Evolutionary conservation across 2,113 vertebrate species (phyloP).

Genomic region (Sylvietta virens): DNA sequence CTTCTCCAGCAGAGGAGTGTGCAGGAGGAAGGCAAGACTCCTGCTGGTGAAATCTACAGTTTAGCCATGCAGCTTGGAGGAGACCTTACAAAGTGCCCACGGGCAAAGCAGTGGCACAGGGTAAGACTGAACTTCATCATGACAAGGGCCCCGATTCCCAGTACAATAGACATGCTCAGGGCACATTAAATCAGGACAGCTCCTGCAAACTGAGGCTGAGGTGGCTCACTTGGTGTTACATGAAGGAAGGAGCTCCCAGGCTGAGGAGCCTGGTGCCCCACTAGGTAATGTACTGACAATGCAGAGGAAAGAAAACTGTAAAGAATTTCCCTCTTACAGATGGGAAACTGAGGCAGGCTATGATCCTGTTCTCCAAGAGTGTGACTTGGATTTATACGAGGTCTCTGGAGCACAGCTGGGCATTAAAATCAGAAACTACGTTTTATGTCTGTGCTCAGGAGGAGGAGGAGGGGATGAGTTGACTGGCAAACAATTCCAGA

Average conservation of each 20-base stretch:
- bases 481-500: constrained; percentile 29
- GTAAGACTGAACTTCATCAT: background rate
- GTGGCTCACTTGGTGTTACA: background rate
- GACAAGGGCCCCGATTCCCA: background rate
- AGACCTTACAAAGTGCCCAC: background rate
- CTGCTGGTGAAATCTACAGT: background rate
- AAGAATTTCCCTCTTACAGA: fast-evolving
- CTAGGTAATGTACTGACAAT: too few relatives aligned
- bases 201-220: background rate
- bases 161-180: background rate
- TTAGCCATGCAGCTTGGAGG: background rate
- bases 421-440: constrained; percentile 3
- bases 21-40: background rate
- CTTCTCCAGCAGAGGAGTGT: background rate
- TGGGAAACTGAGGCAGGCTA: background rate
- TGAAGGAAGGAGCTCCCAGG: background rate
- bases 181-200: background rate
- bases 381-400: background rate
- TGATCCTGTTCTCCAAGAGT: background rate
- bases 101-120: background rate
- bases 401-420: constrained; percentile 41
- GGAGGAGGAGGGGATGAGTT: background rate
- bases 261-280: background rate
- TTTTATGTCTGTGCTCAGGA: background rate
- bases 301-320: background rate